Conservation (phyloP, 2,888 invertebrate genomes). For the Parascotia fuliginaria region DNA sequence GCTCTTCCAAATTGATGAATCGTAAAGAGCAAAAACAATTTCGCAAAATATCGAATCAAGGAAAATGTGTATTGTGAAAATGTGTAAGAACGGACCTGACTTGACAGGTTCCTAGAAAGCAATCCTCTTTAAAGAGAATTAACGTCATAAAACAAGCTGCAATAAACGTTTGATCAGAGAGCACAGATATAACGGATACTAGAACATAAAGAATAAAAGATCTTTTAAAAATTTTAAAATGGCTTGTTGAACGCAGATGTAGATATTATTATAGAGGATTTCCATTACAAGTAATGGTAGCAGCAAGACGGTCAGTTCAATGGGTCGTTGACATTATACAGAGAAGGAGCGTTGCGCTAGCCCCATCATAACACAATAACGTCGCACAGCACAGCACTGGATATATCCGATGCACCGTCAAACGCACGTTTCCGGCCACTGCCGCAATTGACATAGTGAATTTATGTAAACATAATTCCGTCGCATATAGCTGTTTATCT, state of each 20-base stretch:
- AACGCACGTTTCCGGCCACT: slow-evolving; percentile 47
- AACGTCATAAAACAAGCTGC: slow-evolving; percentile 35
- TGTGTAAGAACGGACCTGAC: slow-evolving; percentile 25
- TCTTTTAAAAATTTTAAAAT: slow-evolving; percentile 13
- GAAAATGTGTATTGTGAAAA: slow-evolving; percentile 40
- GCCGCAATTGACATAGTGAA: slow-evolving; percentile 46
- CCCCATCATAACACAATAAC: slow-evolving; percentile 32
- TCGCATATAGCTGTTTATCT: neutral
- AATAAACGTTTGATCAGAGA: slow-evolving; percentile 38
- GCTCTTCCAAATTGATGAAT: slow-evolving; percentile 59
- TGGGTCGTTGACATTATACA: slow-evolving; percentile 8
- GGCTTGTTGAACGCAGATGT: neutral
- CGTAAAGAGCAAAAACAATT: slow-evolving; percentile 62
- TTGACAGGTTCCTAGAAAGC: slow-evolving; percentile 35
- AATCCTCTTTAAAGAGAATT: slow-evolving; percentile 40
- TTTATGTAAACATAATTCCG: slow-evolving; percentile 34
- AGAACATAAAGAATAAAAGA: slow-evolving; percentile 11
- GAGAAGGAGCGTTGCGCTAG: neutral
- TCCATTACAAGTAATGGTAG: slow-evolving; percentile 1
- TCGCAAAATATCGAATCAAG: slow-evolving; percentile 55
- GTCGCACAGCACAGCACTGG: slow-evolving; percentile 27
- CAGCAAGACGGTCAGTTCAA: slow-evolving; percentile 18
- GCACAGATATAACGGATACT: slow-evolving; percentile 20
- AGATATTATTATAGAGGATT: slow-evolving; percentile 4
- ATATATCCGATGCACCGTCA: slow-evolving; percentile 52